Conservation (phyloP, 1,140 invertebrate genomes). For the Palaemon carinicauda region DNA sequence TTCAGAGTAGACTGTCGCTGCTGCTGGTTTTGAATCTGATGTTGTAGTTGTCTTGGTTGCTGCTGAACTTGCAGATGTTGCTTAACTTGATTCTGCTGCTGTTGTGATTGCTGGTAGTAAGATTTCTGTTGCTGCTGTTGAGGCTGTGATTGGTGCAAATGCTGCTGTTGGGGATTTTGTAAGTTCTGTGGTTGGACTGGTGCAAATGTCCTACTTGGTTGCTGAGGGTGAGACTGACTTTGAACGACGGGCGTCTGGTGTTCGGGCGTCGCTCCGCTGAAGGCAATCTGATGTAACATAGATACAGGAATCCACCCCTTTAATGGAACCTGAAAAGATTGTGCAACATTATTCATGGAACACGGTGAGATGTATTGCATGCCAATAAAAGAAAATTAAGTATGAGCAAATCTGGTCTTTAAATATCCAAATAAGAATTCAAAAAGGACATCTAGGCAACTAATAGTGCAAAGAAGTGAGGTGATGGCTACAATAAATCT, state of each 20-base stretch:
- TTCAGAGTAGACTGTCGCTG: no score
- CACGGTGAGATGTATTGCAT: neutral
- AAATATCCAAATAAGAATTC: no score
- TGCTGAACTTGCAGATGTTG: no score
- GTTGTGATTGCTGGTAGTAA: neutral
- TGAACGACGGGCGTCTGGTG: constrained; percentile 42
- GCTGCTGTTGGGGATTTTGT: neutral
- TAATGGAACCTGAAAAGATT: constrained; percentile 39
- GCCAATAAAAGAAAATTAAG: no score
- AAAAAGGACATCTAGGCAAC: no score
- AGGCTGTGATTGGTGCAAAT: neutral
- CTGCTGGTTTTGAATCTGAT: no score
- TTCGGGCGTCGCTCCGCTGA: constrained; percentile 37
- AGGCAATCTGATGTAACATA: constrained; percentile 54
- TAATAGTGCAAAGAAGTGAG: neutral
- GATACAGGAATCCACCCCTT: constrained; percentile 58
- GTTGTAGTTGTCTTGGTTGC: no score
- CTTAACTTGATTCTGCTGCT: no score
- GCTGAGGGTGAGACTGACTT: neutral
- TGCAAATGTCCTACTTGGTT: neutral
- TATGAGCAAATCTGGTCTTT: no score
- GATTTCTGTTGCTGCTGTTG: neutral
- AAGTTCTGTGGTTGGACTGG: constrained; percentile 1
- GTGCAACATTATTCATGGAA: neutral
- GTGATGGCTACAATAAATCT: neutral